These are phyloP conservation scores for Brevimyrus niger DNA, from an alignment of 2,113 vertebrate species.

Conservation along the genomic window DNA sequence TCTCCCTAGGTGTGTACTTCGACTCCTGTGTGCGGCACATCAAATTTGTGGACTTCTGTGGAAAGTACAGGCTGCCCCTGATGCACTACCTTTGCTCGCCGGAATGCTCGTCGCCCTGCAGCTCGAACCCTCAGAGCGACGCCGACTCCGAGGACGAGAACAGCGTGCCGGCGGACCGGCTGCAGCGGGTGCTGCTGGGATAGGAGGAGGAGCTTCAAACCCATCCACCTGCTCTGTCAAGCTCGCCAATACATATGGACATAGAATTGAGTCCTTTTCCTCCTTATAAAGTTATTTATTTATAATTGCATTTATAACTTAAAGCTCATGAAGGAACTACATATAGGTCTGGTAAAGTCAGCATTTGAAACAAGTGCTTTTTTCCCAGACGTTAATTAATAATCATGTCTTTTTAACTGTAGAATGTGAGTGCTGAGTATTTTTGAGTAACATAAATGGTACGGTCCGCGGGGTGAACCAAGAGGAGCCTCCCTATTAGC, in stretches of 20 bases:
- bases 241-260: background rate
- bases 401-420: background rate
- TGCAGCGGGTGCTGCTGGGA: constrained; percentile 94
- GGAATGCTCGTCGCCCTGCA: constrained; percentile 86
- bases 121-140: constrained; percentile 92
- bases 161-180: constrained; percentile 76
- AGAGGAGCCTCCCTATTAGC: background rate
- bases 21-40: constrained; percentile 96
- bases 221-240: background rate
- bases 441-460: background rate
- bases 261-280: background rate
- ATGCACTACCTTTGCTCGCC: constrained; percentile 99
- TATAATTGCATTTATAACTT: background rate
- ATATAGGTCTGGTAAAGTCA: background rate
- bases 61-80: constrained; percentile 92
- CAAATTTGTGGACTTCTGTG: constrained; percentile 98
- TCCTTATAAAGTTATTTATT: constrained; percentile 1
- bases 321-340: background rate
- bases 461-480: background rate
- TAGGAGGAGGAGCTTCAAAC: constrained; percentile 42
- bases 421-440: background rate
- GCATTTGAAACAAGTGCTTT: background rate
- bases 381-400: background rate
- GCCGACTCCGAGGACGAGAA: constrained; percentile 90
- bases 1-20: constrained; percentile 85